These are phyloP conservation scores for Zaprionus ornatus DNA, from an alignment of 1,140 invertebrate genomes.

Conservation along the genomic window DNA sequence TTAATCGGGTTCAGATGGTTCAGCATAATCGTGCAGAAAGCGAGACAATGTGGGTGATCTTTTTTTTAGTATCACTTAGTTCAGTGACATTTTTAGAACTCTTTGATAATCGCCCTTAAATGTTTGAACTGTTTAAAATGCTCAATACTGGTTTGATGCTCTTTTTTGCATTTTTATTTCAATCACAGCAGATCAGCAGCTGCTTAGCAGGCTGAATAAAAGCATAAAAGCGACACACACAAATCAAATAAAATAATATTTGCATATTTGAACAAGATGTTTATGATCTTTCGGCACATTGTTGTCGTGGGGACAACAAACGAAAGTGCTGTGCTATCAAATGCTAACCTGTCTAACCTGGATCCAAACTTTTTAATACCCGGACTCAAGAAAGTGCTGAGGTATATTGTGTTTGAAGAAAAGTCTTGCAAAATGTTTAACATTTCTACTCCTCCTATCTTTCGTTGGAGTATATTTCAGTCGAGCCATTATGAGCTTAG, in stretches of 20 bases:
- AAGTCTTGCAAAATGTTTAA: not conserved
- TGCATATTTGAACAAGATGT: slow-evolving; percentile 56
- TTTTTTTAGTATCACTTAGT: slow-evolving; percentile 11
- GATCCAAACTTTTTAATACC: slow-evolving; percentile 16
- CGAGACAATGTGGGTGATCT: slow-evolving; percentile 33
- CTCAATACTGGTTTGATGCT: slow-evolving; percentile 41
- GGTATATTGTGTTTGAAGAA: not conserved
- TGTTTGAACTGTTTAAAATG: slow-evolving; percentile 8
- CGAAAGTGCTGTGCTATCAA: slow-evolving; percentile 55
- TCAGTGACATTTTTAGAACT: slow-evolving; percentile 37
- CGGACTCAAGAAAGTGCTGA: not conserved
- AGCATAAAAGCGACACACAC: slow-evolving; percentile 31
- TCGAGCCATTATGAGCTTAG: slow-evolving; percentile 12
- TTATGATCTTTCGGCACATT: slow-evolving; percentile 57
- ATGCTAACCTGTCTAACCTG: slow-evolving; percentile 52
- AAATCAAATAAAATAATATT: slow-evolving; percentile 53
- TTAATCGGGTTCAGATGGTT: slow-evolving; percentile 22
- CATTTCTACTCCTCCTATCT: not conserved
- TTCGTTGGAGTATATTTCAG: slow-evolving; percentile 3
- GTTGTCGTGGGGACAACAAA: slow-evolving; percentile 48
- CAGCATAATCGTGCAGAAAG: not conserved
- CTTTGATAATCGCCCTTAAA: not conserved
- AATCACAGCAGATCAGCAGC: slow-evolving; percentile 24
- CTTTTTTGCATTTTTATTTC: slow-evolving; percentile 2
- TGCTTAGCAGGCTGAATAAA: slow-evolving; percentile 30